Evolutionary conservation across 2,113 vertebrate genomes (phyloP).

Genomic region (Bettongia penicillata): DNA sequence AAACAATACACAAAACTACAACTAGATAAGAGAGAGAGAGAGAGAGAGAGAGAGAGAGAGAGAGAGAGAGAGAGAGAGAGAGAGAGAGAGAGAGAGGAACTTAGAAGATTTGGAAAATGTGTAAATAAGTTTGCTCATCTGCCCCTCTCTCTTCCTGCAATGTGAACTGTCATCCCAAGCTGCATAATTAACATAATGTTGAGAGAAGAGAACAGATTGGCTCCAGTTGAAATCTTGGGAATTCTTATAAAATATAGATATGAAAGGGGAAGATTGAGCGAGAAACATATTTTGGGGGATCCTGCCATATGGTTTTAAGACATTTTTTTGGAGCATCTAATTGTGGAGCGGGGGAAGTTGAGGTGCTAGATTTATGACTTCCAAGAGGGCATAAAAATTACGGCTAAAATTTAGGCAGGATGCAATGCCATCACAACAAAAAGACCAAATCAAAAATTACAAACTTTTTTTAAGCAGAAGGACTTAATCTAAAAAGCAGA

Average conservation of each 20-base stretch:
- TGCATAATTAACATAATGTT: conserved; percentile 4
- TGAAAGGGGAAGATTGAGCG: neutral
- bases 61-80: too few relatives aligned
- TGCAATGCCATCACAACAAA: neutral
- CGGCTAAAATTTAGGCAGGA: neutral
- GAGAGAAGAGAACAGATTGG: neutral
- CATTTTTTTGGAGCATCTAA: neutral
- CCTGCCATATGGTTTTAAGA: neutral
- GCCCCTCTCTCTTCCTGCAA: neutral
- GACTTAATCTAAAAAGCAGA: neutral
- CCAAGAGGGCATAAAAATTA: neutral
- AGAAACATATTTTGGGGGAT: conserved; percentile 3
- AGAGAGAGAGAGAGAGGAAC: neutral
- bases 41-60: neutral
- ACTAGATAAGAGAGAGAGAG: neutral
- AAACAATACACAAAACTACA: neutral
- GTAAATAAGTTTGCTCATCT: neutral
- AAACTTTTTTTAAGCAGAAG: neutral
- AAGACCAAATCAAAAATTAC: neutral
- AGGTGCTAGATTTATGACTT: neutral
- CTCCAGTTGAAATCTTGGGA: neutral
- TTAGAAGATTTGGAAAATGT: neutral
- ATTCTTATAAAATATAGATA: neutral
- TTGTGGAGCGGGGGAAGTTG: neutral
- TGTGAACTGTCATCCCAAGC: neutral